Conservation (phyloP, 2,797 vertebrate genomes). For the Fundulus diaphanus region DNA sequence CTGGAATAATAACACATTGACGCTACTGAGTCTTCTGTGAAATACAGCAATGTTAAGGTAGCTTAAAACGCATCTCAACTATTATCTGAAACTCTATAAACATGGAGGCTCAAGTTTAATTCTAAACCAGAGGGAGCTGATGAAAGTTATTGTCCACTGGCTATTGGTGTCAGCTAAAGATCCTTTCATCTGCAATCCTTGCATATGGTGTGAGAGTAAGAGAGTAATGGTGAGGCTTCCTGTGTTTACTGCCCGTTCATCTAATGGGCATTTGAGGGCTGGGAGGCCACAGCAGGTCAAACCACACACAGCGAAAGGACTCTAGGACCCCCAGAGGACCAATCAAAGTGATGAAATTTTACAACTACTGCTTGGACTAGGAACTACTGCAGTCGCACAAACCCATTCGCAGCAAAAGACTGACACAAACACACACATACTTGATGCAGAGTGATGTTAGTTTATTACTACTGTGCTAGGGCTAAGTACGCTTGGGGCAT, state of each 20-base stretch:
- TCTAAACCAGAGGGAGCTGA: conserved; percentile 49
- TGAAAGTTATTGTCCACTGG: conserved; percentile 69
- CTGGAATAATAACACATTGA: too few species aligned
- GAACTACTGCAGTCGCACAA: conserved; percentile 66
- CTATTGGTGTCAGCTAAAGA: conserved; percentile 69
- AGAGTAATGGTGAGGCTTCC: conserved; percentile 68
- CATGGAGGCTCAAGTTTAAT: conserved; percentile 69
- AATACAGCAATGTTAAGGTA: too few species aligned
- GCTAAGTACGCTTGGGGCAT: conserved; percentile 66
- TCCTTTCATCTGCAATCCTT: conserved; percentile 78
- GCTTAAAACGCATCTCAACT: conserved; percentile 22
- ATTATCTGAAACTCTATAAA: conserved; percentile 55
- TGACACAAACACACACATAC: conserved; percentile 58
- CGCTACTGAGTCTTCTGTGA: too few species aligned
- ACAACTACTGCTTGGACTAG: conserved; percentile 71
- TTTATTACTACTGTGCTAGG: conserved; percentile 81
- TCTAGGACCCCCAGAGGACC: conserved; percentile 72
- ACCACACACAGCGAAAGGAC: conserved; percentile 81
- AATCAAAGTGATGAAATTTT: conserved; percentile 80
- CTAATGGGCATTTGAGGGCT: conserved; percentile 76
- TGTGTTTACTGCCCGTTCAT: conserved; percentile 84
- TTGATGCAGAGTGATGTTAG: conserved; percentile 73
- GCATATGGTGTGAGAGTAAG: conserved; percentile 71
- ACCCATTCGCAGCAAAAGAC: conserved; percentile 41
- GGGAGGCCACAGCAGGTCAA: conserved; percentile 71